Evolutionary conservation across 2,113 vertebrate genomes (phyloP), one percentile per base, ranked within the genome.

Genomic region (Corynorhinus townsendii): DNA sequence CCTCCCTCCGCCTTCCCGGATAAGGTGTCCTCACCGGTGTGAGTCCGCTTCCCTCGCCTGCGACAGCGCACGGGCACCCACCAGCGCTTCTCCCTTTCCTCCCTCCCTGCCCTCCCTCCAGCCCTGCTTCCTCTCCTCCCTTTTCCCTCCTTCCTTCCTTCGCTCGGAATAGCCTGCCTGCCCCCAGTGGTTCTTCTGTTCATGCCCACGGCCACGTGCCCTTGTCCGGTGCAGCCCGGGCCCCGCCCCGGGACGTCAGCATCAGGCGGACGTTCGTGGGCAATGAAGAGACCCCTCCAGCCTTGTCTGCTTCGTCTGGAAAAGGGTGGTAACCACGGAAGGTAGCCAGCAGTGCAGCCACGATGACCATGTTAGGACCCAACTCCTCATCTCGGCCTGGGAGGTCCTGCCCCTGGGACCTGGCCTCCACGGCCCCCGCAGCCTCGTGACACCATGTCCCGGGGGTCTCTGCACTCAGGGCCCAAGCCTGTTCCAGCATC

Each of bases 341-440:
- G 16, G 35, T 43, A 10, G 7, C 8, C 45, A 40, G 7, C 28
- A 4, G 16, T 2, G 2, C 38, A 62, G n/a, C 38, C 45, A 14
- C 20, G 9, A 35, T 7, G 26, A 22, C 15, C 5, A 20, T 3
- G 19, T 69, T 19, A 11, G 22, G n/a, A 49, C 52, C 45, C 73
- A 24, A 3, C 68, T 49, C 40, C 33, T 73, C 12, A 8, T 4
- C 15, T 1, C 3, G 12, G 83, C 38, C 38, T 6, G 0, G 0
- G 64, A n/a, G 4, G n/a, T 9, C 56, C 35, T 1, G 2, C 0
- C 49, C 49, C 49, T 15, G 0, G 0, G 28, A 14, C 8, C 45
- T 20, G 59, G 47, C 20, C 28, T 16, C 3, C 1, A 0, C 0
- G 5, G 11, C 7, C 38, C 24, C 62, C 0, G 14, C 3, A 3